Base-by-base conservation (phyloP, 2,888 invertebrate species). In the Sphaerophoria taeniata region DNA sequence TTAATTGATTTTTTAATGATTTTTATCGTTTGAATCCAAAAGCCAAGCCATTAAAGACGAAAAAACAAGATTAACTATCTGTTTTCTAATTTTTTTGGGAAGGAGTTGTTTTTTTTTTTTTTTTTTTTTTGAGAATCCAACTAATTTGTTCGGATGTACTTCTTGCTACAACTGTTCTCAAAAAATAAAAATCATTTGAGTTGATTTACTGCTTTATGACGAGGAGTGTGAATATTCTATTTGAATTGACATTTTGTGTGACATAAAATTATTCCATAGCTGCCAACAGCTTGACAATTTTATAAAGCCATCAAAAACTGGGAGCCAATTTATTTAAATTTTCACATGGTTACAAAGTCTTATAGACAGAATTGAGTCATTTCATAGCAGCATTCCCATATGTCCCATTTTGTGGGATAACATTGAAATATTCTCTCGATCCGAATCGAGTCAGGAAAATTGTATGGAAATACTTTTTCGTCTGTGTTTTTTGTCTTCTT, bases 281-380 rank as follows among this genome's bases (percentile, higher is more conserved):
- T 78, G 77, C 63, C 71, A 78, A 72, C 49, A 60, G 43, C 24
- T 60, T 71, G 77, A 78, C 71, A 78, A 43, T 71, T 78, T 39
- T 78, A 65, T 71, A 65, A 71, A 33, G 58, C 33, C 47, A 71
- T 71, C 56, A 78, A 71, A 78, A 65, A 56, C n/a, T 58, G 39
- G 5, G 1, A 51, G 16, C 12, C n/a, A 76, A 75, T 43, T 39
- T 56, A 76, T 63, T 76, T 45, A 53, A 76, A 61, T 69, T 45
- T 9, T 34, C 33, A 45, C 33, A 45, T 45, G 14, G 31, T 3
- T 14, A 36, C 12, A 55, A 33, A 34, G 7, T 55, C 33, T 9
- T 6, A 45, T 6, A 7, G n/a, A 45, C 9, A 63, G 33, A 47
- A 63, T 63, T 63, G 63, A 63, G 47, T 63, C 47, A 63, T 63